Evolutionary conservation across 2,797 vertebrate species (phyloP), one percentile per base, ranked within the genome.

Genomic region (Meda fulgida): DNA sequence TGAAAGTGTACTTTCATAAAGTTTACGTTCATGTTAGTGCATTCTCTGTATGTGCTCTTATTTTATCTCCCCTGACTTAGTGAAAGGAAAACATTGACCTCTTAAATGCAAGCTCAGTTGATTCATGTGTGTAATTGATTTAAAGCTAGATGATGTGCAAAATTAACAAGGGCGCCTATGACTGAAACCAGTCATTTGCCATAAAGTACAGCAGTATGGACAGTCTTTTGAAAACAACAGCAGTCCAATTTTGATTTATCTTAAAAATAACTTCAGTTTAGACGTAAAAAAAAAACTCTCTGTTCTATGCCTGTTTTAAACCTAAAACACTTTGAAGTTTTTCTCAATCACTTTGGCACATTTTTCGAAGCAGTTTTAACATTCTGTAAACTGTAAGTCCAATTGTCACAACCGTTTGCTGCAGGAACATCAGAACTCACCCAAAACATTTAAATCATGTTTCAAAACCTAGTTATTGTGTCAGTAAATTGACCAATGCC

Each of bases 91-190:
- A 87, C 80, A 81, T 86, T 92, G 93, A 93, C 91, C 92, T 79
- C 89, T 94, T 93, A 92, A 89, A 87, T 72, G 70, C 85, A 88
- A 93, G 90, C 88, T 92, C 89, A 91, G 90, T 84, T 92, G 92
- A 93, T 92, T 89, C 92, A 92, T 91, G 91, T 92, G 90, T 94
- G 91, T 94, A 95, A 94, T 92, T 92, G 91, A 91, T 94, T 94
- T 90, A 93, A 93, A 93, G 85, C 88, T 85, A 88, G 89, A 92
- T 81, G 88, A 88, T 93, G 89, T 87, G 77, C 84, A 88, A 91
- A 90, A 92, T 91, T 88, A 92, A 91, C 87, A 85, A 88, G 90
- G 88, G 87, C 87, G 89, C 84, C 87, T 91, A 89, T 81, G 83
- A 89, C 86, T 91, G 80, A 89, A 92, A 79, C 88, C 81, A 81